Percentiles rank a stretch among this genome's conserved stretches.
These are phyloP conservation scores for Phymanthus crucifer DNA, from an alignment of 92 coral and sea anemone species.

Conservation along the genomic window DNA sequence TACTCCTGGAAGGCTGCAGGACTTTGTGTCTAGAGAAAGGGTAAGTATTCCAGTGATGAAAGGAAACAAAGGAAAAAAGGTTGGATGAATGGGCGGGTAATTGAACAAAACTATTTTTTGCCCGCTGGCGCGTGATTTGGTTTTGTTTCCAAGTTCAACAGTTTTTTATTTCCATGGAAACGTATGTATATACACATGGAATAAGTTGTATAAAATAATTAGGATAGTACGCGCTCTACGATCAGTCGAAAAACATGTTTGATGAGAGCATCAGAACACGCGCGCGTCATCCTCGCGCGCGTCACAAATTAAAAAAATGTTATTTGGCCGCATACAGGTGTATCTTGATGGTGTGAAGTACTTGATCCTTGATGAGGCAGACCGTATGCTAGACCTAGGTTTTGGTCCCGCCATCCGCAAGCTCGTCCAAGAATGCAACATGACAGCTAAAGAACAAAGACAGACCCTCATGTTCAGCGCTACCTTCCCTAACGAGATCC, in stretches of 20 bases:
- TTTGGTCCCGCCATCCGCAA: constrained; percentile 81
- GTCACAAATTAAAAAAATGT: background rate
- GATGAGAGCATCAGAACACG: too few species aligned
- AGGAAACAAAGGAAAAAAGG: too few species aligned
- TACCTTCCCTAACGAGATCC: constrained; percentile 96
- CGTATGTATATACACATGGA: too few species aligned
- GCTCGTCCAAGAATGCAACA: constrained; percentile 58
- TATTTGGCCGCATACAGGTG: constrained; percentile 35
- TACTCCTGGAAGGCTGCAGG: constrained; percentile 92
- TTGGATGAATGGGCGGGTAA: background rate
- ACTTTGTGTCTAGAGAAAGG: constrained; percentile 72
- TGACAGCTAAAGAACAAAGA: constrained; percentile 75
- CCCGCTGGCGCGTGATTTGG: too few species aligned
- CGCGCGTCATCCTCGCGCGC: too few species aligned
- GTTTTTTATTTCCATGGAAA: too few species aligned
- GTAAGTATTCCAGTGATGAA: too few species aligned
- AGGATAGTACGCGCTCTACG: too few species aligned
- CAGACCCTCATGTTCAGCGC: constrained; percentile 98
- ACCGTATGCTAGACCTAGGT: constrained; percentile 98
- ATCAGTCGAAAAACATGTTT: too few species aligned
- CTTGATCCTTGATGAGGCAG: constrained; percentile 93
- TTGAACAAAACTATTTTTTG: too few species aligned
- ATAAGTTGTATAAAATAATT: too few species aligned
- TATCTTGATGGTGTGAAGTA: constrained; percentile 70
- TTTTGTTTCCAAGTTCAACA: too few species aligned